Evolutionary conservation across 2,797 vertebrate species (phyloP), one percentile per base, ranked within the genome.

Genomic region (Phataginus tetradactyla): DNA sequence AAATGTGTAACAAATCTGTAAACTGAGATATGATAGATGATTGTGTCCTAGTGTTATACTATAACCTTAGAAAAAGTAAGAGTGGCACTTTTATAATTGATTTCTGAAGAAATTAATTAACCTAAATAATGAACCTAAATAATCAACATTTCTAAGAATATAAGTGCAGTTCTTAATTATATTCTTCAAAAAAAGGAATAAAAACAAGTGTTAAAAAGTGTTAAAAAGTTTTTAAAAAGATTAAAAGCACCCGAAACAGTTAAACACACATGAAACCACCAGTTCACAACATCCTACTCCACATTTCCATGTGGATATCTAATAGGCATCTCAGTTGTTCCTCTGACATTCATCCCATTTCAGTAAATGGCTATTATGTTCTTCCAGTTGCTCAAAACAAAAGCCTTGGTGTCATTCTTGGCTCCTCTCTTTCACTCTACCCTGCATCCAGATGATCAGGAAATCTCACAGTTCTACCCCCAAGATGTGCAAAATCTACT

Each of bases 31-130:
- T 14, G 39, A 15, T 75, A 87, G 49, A 25, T 92, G 32, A 59
- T 72, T 90, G 13, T 51, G 81, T 72, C 32, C 71, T 66, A 69
- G 15, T 68, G 5, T 95, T 86, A 37, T 23, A 14, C 8, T 91
- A 51, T 66, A 86, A 53, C 59, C 57, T 87, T 91, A 81, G 72
- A 66, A 88, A 77, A 90, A 39, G 68, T 81, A 81, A 25, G 81
- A 42, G 8, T 59, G 49, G 42, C 39, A 59, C 66, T 89, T 93
- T 55, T 84, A 34, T 78, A 78, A 88, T 27, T 29, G 23, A 78
- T 86, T 86, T 74, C 42, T 68, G 39, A 49, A 87, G 69, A 84
- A 68, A 37, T 83, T 85, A 92, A 72, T 89, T 39, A 83, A 89
- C 32, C 29, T 64, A 78, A 42, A 39, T 93, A 86, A 53, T 78